Conservation (phyloP, 2,888 invertebrate species). For the Priocnemis perturbator region DNA sequence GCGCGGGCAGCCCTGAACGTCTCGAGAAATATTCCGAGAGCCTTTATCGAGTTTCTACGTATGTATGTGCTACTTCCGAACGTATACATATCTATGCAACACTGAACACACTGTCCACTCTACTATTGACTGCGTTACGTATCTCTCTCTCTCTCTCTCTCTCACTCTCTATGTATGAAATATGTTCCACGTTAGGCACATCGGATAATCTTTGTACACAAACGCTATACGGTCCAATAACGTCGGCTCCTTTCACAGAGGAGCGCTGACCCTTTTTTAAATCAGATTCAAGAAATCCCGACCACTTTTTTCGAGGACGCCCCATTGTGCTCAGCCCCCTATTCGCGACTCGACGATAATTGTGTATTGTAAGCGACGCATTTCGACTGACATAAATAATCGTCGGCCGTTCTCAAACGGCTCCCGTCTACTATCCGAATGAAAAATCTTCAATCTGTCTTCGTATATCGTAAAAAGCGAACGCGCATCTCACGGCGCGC, state of each 20-base stretch:
- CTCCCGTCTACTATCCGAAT: too few relatives aligned
- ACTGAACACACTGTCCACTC: conserved; percentile 1
- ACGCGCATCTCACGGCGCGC: too few relatives aligned
- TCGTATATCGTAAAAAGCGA: too few relatives aligned
- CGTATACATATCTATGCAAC: conserved; percentile 1
- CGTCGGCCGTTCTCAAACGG: too few relatives aligned
- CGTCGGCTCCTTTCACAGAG: conserved; percentile 12
- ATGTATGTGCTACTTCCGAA: not conserved
- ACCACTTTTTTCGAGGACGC: conserved; percentile 18
- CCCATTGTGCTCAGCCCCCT: too few relatives aligned
- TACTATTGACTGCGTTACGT: not conserved
- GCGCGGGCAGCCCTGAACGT: not conserved
- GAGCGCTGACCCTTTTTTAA: conserved; percentile 1
- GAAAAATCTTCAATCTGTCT: too few relatives aligned
- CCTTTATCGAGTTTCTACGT: conserved; percentile 7
- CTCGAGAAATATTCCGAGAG: conserved; percentile 20
- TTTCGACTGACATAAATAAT: too few relatives aligned
- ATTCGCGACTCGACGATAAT: too few relatives aligned
- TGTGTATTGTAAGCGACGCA: too few relatives aligned
- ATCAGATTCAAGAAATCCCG: conserved; percentile 17
- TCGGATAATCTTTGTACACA: too few relatives aligned
- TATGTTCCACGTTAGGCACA: too few relatives aligned
- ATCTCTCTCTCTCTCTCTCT: not conserved
- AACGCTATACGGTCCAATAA: too few relatives aligned
- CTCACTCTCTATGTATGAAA: not conserved